Base-by-base conservation (phyloP, 2,113 vertebrate species). In the Cyprinodon variegatus region DNA sequence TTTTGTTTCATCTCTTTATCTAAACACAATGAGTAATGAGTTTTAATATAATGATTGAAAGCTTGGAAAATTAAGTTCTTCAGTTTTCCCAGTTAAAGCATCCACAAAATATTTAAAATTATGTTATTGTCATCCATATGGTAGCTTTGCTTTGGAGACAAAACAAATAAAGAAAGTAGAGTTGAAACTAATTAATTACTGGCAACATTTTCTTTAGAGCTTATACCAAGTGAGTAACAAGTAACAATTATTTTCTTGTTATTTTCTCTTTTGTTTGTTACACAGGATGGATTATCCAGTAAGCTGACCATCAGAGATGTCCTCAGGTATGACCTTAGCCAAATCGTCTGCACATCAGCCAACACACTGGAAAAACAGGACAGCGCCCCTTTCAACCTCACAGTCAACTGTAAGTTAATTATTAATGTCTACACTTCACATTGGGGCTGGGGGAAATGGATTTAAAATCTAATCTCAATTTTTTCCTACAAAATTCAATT, bases 361-460 rank as follows among this genome's bases (percentile, higher is more conserved):
- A 94, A 94, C 69, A 15, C 37, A 0, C 62, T 93, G 69, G 78
- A 92, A 70, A 40, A 0, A 0, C 17, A 41, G 36, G 85, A 0
- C 7, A 93, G 92, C 59, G 1, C 70, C 17, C 39, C 84, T 72
- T 90, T 94, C 76, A 93, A 83, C 76, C 75, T 93, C 57, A 81
- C 85, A 0, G 86, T 94, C 65, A 67, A 72, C 86, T 94, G 94
- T 95, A 46, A 91, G 94, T 94, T 62, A 48, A 63, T 68, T 66
- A 12, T 12, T 5, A 1, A 0, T 2, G 20, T 15, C 36, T 45
- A 41, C 6, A n/a, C 48, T 38, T 57, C 7, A 8, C 50, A n/a
- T 29, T 29, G 29, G 29, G 29, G 29, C 29, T 29, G 29, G 29
- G 29, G 29, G 29, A 29, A 29, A 29, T 29, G 29, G 29, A 29